Conservation (phyloP, 2,888 invertebrate species). For the Eupithecia exiguata region DNA sequence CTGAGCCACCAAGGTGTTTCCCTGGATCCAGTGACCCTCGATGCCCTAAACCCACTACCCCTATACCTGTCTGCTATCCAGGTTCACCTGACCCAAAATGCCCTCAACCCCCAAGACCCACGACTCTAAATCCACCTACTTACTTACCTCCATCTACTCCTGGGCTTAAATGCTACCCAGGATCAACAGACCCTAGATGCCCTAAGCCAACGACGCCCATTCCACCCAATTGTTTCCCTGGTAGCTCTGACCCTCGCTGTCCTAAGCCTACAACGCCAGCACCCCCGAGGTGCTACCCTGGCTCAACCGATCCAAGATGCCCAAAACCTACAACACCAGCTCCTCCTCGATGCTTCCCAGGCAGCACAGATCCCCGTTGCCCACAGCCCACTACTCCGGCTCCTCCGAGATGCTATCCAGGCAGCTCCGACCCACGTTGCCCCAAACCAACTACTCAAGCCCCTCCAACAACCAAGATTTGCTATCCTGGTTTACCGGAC, state of each 20-base stretch:
- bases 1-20: slow-evolving; percentile 46
- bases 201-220: slow-evolving; percentile 54
- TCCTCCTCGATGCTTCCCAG: slow-evolving; percentile 44
- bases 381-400: slow-evolving; percentile 50
- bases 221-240: slow-evolving; percentile 46
- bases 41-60: slow-evolving; percentile 53
- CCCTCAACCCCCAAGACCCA: slow-evolving; percentile 55
- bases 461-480: slow-evolving; percentile 46
- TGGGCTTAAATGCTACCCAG: slow-evolving; percentile 61
- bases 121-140: slow-evolving; percentile 54
- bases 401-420: slow-evolving; percentile 40
- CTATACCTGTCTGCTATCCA: slow-evolving; percentile 50
- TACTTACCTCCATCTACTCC: slow-evolving; percentile 41
- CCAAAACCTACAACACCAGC: slow-evolving; percentile 47
- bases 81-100: slow-evolving; percentile 51
- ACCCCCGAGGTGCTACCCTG: slow-evolving; percentile 41
- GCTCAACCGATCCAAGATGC: slow-evolving; percentile 54
- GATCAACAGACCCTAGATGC: slow-evolving; percentile 59
- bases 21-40: slow-evolving; percentile 46
- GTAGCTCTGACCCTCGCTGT: slow-evolving; percentile 46
- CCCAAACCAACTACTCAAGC: slow-evolving; percentile 45
- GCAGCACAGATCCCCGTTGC: slow-evolving; percentile 55
- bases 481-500: slow-evolving; percentile 56
- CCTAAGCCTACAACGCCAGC: slow-evolving; percentile 45
- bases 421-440: slow-evolving; percentile 34